A percentile compares a stretch with the other conserved stretches of the same genome.
These are phyloP conservation scores for Halyomorpha halys DNA, from an alignment of 1,140 invertebrate genomes.

Conservation along the genomic window DNA sequence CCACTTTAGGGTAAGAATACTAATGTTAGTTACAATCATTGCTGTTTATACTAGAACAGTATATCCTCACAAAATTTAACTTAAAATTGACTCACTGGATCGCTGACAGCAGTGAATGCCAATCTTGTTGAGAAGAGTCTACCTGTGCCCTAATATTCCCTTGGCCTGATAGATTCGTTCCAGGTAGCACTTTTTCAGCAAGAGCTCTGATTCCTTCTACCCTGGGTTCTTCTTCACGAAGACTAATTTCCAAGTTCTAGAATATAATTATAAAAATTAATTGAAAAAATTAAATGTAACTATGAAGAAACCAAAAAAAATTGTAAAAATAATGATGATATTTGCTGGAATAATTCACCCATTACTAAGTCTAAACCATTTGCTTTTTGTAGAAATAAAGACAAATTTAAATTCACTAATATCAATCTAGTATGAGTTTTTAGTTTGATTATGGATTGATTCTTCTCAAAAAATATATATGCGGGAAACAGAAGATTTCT, in stretches of 20 bases:
- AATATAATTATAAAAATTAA: constrained; percentile 28
- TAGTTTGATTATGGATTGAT: no score
- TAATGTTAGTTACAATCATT: no score
- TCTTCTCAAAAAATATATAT: no score
- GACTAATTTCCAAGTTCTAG: constrained; percentile 59
- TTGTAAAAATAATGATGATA: constrained; percentile 33
- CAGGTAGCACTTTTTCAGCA: constrained; percentile 82
- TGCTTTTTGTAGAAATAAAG: no score
- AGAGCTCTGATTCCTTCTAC: constrained; percentile 66
- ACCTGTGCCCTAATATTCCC: constrained; percentile 74
- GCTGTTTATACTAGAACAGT: no score
- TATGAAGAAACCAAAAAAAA: not conserved
- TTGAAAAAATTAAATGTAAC: constrained; percentile 18
- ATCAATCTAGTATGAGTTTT: no score
- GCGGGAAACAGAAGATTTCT: no score
- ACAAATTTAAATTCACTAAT: no score
- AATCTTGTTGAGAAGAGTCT: constrained; percentile 78
- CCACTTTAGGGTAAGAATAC: no score
- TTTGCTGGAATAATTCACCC: no score
- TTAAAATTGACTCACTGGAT: constrained; percentile 41
- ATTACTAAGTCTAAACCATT: no score
- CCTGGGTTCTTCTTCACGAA: constrained; percentile 77
- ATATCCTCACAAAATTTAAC: no score
- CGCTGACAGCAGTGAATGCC: constrained; percentile 68
- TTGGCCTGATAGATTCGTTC: constrained; percentile 75